phyloP scores from a whole-genome alignment of 2,113 vertebrate genomes.

The Platycercus adscitus region DNA sequence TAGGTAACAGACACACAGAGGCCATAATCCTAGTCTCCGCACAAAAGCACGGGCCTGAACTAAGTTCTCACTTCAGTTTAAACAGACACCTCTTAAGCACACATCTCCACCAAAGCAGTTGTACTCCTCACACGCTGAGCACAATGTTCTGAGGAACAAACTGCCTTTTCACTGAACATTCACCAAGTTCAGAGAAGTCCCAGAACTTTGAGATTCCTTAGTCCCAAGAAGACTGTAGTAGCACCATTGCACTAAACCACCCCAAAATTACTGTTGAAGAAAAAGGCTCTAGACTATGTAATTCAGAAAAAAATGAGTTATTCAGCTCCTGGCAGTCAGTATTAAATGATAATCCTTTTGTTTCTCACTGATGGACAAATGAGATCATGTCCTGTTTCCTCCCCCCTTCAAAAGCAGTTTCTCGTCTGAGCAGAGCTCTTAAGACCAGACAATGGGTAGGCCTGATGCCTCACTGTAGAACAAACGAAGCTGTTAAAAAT shows the following conservation, averaged over 20 bases:
- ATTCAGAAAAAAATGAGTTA: not conserved
- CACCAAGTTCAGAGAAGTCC: not conserved
- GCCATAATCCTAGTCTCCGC: not conserved
- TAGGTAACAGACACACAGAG: not conserved
- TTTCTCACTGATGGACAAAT: conserved; percentile 9
- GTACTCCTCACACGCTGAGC: not conserved
- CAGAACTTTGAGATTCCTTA: not conserved
- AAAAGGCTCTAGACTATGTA: not conserved
- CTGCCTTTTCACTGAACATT: not conserved
- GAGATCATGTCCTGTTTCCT: conserved; percentile 50
- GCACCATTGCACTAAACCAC: not conserved
- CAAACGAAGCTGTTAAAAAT: not conserved
- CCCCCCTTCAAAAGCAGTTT: not conserved
- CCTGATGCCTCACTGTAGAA: not conserved
- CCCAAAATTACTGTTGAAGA: not conserved
- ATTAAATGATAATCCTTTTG: not conserved
- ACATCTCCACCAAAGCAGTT: not conserved
- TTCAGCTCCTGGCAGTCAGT: not conserved
- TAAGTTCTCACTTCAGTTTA: not conserved
- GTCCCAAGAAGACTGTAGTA: not conserved
- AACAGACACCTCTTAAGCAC: not conserved
- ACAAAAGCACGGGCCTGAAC: not conserved
- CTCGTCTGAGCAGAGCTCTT: not conserved
- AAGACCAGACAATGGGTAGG: not conserved
- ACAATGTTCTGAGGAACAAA: not conserved